Conservation (phyloP, 2,113 vertebrate genomes). For the Dendrocopos noguchii region DNA sequence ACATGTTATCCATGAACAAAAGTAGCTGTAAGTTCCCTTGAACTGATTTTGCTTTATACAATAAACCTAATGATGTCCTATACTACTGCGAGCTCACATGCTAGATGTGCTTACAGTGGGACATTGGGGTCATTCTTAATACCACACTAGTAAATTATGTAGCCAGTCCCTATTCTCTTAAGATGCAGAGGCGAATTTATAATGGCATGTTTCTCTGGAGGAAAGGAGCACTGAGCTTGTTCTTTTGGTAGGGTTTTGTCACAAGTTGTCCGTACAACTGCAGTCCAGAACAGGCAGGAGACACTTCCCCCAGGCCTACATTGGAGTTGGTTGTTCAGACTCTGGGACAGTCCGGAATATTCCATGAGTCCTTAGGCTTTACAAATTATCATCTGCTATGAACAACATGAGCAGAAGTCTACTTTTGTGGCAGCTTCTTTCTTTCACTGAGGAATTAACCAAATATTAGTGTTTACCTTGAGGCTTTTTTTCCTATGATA, state of each 20-base stretch:
- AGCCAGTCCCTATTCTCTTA: background rate
- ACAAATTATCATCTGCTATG: conserved; percentile 15
- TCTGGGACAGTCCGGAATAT: background rate
- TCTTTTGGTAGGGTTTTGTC: background rate
- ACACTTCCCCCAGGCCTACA: background rate
- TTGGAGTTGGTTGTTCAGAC: fast-evolving
- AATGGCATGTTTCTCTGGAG: background rate
- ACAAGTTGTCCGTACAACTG: background rate
- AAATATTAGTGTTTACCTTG: background rate
- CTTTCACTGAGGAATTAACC: background rate
- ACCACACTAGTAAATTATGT: fast-evolving
- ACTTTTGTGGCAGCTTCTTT: conserved; percentile 4
- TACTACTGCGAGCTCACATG: background rate
- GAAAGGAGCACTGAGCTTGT: background rate
- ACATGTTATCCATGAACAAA: background rate
- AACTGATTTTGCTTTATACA: background rate
- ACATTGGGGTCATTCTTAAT: background rate
- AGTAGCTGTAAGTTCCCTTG: background rate
- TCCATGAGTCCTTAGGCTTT: background rate
- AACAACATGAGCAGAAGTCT: background rate
- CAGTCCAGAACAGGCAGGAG: background rate
- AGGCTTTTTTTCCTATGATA: background rate
- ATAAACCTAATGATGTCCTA: background rate
- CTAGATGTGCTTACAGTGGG: background rate
- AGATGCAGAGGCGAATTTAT: background rate